phyloP scores from a whole-genome alignment of 2,888 invertebrate species.

The Bimastos eiseni region DNA sequence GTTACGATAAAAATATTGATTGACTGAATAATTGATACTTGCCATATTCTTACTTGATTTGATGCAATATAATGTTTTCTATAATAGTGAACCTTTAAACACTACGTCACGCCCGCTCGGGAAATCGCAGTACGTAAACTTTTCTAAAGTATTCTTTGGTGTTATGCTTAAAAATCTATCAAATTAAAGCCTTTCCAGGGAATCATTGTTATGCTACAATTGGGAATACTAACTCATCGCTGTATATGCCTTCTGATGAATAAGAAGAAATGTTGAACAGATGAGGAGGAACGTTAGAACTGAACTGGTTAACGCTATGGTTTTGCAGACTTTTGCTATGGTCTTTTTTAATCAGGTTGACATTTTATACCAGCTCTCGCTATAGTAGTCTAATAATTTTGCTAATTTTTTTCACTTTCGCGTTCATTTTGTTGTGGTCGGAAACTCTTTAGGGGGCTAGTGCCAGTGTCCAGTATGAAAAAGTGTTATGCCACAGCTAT shows the following conservation, averaged over 20 bases:
- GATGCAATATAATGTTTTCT: background rate
- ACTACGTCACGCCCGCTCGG: background rate
- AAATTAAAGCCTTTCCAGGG: background rate
- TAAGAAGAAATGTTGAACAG: background rate
- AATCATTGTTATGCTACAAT: background rate
- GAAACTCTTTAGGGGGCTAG: no score
- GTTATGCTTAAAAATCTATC: background rate
- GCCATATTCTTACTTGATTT: background rate
- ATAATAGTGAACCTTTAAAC: background rate
- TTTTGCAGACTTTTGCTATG: no score
- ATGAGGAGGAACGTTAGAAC: background rate
- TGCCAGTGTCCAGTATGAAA: background rate
- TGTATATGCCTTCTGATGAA: background rate
- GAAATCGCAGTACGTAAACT: background rate
- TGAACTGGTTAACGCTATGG: background rate
- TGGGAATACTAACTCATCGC: background rate
- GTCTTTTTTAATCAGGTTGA: background rate
- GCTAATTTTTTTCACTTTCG: background rate
- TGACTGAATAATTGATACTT: no score
- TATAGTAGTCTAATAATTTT: background rate
- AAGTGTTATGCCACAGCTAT: background rate
- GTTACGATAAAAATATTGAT: no score
- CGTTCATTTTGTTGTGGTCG: background rate
- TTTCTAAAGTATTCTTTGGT: background rate
- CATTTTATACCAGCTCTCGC: background rate